Evolutionary conservation across 2,888 invertebrate genomes (phyloP).

Genomic region (Lasiommata megera): DNA sequence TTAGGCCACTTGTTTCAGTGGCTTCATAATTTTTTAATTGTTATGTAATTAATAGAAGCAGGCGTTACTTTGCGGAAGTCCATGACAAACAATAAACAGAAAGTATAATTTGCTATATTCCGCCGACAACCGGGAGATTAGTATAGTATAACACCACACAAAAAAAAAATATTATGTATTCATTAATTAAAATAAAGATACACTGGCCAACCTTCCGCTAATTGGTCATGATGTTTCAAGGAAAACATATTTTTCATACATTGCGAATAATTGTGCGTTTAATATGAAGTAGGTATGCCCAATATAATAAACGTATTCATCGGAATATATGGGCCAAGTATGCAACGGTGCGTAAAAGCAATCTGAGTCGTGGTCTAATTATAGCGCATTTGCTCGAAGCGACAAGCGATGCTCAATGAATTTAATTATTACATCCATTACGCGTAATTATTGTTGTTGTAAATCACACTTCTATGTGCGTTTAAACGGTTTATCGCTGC

Average conservation of each 20-base stretch:
- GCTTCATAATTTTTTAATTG: too few relatives aligned
- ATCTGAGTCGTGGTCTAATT: slow-evolving; percentile 61
- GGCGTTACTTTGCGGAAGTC: too few relatives aligned
- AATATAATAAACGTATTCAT: slow-evolving; percentile 27
- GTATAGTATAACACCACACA: too few relatives aligned
- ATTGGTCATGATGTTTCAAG: neutral
- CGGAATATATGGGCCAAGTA: slow-evolving; percentile 58
- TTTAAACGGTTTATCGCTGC: neutral
- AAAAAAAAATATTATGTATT: too few relatives aligned
- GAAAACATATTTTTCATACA: slow-evolving; percentile 6
- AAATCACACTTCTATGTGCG: neutral
- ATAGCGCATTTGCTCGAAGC: slow-evolving; percentile 53
- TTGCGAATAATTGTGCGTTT: slow-evolving; percentile 12
- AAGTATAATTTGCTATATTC: too few relatives aligned
- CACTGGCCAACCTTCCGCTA: too few relatives aligned
- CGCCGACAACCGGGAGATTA: too few relatives aligned
- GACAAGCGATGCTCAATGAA: slow-evolving; percentile 50
- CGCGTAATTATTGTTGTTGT: slow-evolving; percentile 18
- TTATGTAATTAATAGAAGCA: too few relatives aligned
- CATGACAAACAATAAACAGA: too few relatives aligned
- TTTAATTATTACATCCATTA: slow-evolving; percentile 38
- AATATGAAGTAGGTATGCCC: slow-evolving; percentile 18
- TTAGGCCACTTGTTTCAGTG: too few relatives aligned
- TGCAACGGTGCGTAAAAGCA: slow-evolving; percentile 58
- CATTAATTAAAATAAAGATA: too few relatives aligned